Evolutionary conservation across 2,888 invertebrate species (phyloP).

Genomic region (Orchesellides sinensis): DNA sequence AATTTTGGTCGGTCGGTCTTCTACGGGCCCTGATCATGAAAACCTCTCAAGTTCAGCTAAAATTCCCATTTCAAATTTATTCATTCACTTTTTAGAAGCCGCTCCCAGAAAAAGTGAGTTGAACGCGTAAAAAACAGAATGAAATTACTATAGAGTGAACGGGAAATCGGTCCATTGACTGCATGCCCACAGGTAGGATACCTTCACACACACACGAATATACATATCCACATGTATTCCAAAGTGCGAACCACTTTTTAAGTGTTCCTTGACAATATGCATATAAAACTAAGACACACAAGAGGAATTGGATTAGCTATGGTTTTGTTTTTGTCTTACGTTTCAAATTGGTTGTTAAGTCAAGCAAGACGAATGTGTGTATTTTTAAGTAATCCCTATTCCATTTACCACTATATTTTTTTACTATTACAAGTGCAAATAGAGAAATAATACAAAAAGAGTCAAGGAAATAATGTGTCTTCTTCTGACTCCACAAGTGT

Average conservation of each 20-base stretch:
- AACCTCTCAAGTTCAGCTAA: background rate
- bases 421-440: too few species aligned
- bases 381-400: too few species aligned
- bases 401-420: background rate
- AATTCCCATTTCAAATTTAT: background rate
- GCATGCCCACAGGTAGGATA: background rate
- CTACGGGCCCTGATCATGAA: too few species aligned
- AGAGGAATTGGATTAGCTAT: conserved; percentile 6
- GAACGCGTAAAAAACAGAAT: background rate
- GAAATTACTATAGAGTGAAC: background rate
- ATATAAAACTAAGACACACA: conserved; percentile 9
- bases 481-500: background rate
- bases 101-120: conserved; percentile 5
- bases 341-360: background rate
- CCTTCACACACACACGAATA: background rate
- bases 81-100: background rate
- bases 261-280: too few species aligned
- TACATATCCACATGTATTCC: background rate
- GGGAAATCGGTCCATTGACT: conserved; percentile 5
- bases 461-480: conserved; percentile 28
- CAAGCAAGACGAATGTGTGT: too few species aligned
- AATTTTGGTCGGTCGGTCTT: too few species aligned
- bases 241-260: too few species aligned
- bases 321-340: background rate
- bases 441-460: background rate